Percentiles rank a stretch among this genome's conserved stretches.
Conservation (phyloP, 1,140 invertebrate species). For the Ylistrum balloti region DNA sequence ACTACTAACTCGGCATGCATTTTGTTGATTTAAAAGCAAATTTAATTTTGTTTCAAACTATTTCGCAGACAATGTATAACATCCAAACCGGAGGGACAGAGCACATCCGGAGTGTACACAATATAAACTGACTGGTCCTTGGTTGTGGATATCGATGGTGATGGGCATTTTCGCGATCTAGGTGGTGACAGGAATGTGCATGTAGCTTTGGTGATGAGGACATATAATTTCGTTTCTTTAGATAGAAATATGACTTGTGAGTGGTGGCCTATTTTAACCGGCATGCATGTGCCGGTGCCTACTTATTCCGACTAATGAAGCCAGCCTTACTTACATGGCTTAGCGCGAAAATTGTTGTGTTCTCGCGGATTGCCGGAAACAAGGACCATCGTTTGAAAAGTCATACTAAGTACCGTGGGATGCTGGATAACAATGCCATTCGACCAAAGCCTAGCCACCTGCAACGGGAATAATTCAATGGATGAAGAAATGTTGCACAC, state of each 20-base stretch:
- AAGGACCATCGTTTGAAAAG: too few species aligned
- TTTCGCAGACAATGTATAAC: slow-evolving; percentile 34
- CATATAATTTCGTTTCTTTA: neutral
- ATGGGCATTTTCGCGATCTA: neutral
- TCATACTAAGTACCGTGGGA: too few species aligned
- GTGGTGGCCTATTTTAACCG: neutral
- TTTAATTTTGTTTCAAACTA: slow-evolving; percentile 36
- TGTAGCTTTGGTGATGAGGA: neutral
- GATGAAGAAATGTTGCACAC: too few species aligned
- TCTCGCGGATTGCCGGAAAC: too few species aligned
- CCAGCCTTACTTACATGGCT: neutral
- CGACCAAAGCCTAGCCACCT: too few species aligned
- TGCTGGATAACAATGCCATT: too few species aligned
- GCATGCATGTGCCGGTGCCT: neutral
- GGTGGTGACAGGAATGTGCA: neutral
- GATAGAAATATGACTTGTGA: neutral
- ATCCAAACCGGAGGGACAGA: neutral
- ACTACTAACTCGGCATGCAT: slow-evolving; percentile 22
- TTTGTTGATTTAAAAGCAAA: neutral
- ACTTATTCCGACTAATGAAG: neutral
- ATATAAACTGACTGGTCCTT: neutral
- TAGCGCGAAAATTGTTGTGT: too few species aligned
- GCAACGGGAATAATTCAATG: too few species aligned
- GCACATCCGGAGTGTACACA: neutral
- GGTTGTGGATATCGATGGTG: neutral